A percentile compares a stretch with the other conserved stretches of the same genome.
These are phyloP conservation scores for Platichthys stellatus DNA, from an alignment of 2,113 vertebrate species.

Conservation along the genomic window DNA sequence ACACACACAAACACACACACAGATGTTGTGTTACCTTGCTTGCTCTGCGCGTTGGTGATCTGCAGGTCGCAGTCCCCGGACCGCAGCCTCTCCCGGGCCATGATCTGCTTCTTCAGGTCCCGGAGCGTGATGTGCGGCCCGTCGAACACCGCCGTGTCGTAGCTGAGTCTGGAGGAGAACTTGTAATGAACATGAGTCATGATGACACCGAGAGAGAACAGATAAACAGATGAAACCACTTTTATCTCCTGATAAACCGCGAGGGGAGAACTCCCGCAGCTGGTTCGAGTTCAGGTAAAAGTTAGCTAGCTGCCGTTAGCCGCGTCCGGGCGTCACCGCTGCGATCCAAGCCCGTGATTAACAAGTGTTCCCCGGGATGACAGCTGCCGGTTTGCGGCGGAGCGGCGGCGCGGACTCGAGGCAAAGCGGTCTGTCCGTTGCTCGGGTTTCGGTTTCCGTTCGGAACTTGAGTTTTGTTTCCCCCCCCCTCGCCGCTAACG, in stretches of 20 bases:
- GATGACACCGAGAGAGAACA: conserved; percentile 9
- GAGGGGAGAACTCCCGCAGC: too few species aligned
- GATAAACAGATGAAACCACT: too few species aligned
- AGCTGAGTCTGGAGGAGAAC: conserved; percentile 97
- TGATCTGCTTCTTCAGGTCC: conserved; percentile 96
- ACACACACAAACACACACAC: background rate
- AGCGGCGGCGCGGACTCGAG: conserved; percentile 6
- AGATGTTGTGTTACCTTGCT: conserved; percentile 86
- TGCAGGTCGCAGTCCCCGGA: conserved; percentile 95
- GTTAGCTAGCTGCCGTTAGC: conserved; percentile 49
- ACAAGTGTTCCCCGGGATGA: conserved; percentile 38
- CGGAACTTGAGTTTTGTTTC: background rate
- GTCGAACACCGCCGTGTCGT: conserved; percentile 95
- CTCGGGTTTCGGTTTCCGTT: background rate
- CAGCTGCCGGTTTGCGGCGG: conserved; percentile 29
- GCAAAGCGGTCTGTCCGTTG: conserved; percentile 1
- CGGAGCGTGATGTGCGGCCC: conserved; percentile 92
- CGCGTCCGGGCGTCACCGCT: conserved; percentile 12
- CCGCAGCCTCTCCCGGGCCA: conserved; percentile 94
- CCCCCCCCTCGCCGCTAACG: background rate
- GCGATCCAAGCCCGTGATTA: conserved; percentile 46
- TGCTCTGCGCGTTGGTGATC: conserved; percentile 95
- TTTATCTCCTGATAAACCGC: too few species aligned
- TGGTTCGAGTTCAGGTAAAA: background rate
- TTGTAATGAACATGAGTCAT: conserved; percentile 99